A percentile compares a stretch with the other conserved stretches of the same genome.
Evolutionary conservation across 2,888 invertebrate genomes (phyloP).

Genomic region (Osmoderma eremita): DNA sequence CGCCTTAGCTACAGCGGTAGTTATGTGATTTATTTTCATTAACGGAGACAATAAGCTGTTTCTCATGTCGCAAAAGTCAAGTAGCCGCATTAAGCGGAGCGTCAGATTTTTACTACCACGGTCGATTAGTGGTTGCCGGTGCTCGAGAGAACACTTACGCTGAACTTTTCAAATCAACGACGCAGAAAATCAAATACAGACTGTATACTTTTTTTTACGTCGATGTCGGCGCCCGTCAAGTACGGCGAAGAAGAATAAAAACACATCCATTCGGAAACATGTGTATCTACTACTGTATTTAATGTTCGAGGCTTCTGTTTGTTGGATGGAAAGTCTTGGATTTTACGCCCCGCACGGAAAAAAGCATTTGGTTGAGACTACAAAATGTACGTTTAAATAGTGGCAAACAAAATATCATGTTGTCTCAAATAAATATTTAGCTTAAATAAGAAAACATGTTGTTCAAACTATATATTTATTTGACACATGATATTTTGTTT

Average conservation of each 20-base stretch:
- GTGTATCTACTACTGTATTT: constrained; percentile 20
- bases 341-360: too few species aligned
- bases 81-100: constrained; percentile 21
- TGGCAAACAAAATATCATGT: too few species aligned
- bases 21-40: constrained; percentile 26
- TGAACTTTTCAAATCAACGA: constrained; percentile 34
- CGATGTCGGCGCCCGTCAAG: constrained; percentile 10
- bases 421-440: too few species aligned
- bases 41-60: constrained; percentile 9
- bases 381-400: too few species aligned
- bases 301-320: constrained; percentile 15
- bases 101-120: constrained; percentile 13
- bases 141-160: constrained; percentile 10
- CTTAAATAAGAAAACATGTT: too few species aligned
- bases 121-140: constrained; percentile 23
- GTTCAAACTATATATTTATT: too few species aligned
- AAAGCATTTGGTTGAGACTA: too few species aligned
- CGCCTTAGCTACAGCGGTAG: neutral
- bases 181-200: constrained; percentile 36
- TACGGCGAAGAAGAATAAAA: constrained; percentile 16
- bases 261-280: constrained; percentile 18
- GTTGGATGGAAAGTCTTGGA: too few species aligned
- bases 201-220: constrained; percentile 15
- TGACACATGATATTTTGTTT: too few species aligned
- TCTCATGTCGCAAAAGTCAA: constrained; percentile 18